phyloP scores from a whole-genome alignment of 2,888 invertebrate species.

The Tetranychus truncatus region DNA sequence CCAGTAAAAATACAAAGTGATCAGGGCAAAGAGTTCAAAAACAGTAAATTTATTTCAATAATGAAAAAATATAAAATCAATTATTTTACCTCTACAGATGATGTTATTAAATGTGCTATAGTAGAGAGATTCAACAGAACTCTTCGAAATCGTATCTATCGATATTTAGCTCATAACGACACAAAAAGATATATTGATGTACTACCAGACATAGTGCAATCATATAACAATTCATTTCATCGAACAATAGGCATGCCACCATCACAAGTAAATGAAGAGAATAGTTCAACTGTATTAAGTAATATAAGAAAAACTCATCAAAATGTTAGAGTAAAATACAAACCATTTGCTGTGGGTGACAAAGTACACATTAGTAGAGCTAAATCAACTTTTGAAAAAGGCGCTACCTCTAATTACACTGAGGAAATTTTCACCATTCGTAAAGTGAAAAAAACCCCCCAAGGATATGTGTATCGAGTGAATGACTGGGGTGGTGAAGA shows the following conservation, averaged over 20 bases:
- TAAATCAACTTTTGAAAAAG: no score
- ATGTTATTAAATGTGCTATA: slow-evolving; percentile 25
- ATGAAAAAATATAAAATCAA: slow-evolving; percentile 14
- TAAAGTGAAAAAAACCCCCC: neutral
- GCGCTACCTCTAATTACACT: neutral
- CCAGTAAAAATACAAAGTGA: no score
- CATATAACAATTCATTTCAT: slow-evolving; percentile 14
- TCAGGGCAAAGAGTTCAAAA: no score
- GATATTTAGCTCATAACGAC: slow-evolving; percentile 26
- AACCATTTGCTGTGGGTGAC: no score
- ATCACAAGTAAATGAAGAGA: no score
- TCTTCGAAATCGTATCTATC: slow-evolving; percentile 28
- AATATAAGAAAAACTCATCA: no score
- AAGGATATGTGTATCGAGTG: neutral
- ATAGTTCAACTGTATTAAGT: no score
- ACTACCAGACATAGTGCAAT: slow-evolving; percentile 1
- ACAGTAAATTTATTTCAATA: slow-evolving; percentile 10
- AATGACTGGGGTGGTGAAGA: neutral
- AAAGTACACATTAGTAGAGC: no score
- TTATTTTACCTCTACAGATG: slow-evolving; percentile 27
- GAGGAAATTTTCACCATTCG: neutral
- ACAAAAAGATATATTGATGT: slow-evolving; percentile 23
- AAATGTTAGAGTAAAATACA: no score
- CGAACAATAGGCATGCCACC: slow-evolving; percentile 10
- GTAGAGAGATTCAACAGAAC: neutral